Conservation (phyloP, 2,888 invertebrate genomes). For the Meganola albula region DNA sequence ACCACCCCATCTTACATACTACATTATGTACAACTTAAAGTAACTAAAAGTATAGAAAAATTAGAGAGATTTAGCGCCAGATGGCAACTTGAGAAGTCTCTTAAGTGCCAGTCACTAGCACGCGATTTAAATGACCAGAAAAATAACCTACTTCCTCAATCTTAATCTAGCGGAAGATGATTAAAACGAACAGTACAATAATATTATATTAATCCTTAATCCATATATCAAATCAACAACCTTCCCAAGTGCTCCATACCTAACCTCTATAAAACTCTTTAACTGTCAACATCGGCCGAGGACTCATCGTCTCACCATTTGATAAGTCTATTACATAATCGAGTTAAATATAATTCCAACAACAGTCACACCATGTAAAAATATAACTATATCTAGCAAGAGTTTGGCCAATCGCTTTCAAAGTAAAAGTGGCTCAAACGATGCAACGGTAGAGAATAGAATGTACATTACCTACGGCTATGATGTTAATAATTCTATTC, state of each 20-base stretch:
- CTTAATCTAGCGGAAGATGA: conserved; percentile 45
- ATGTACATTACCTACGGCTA: too few species aligned
- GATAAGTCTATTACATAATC: too few species aligned
- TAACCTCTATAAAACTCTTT: conserved; percentile 74
- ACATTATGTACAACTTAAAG: conserved; percentile 53
- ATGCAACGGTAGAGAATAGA: too few species aligned
- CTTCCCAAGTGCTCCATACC: conserved; percentile 53
- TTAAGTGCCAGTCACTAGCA: conserved; percentile 23
- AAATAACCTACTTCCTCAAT: conserved; percentile 34
- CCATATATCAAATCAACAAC: conserved; percentile 62
- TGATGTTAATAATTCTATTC: too few species aligned
- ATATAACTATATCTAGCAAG: conserved; percentile 69
- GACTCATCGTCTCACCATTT: too few species aligned
- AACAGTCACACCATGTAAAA: conserved; percentile 56
- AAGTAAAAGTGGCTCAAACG: too few species aligned
- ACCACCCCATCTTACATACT: conserved; percentile 58
- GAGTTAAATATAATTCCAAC: conserved; percentile 42
- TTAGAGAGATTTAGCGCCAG: conserved; percentile 54
- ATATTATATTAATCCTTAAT: conserved; percentile 42
- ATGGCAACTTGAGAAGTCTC: conserved; percentile 1
- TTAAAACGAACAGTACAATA: conserved; percentile 32
- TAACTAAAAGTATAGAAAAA: conserved; percentile 46
- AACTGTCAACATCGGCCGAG: conserved; percentile 75
- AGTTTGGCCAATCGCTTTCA: too few species aligned
- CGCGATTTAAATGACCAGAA: conserved; percentile 39